phyloP scores from a whole-genome alignment of 64 coral and sea anemone species.

The Montipora foliosa region DNA sequence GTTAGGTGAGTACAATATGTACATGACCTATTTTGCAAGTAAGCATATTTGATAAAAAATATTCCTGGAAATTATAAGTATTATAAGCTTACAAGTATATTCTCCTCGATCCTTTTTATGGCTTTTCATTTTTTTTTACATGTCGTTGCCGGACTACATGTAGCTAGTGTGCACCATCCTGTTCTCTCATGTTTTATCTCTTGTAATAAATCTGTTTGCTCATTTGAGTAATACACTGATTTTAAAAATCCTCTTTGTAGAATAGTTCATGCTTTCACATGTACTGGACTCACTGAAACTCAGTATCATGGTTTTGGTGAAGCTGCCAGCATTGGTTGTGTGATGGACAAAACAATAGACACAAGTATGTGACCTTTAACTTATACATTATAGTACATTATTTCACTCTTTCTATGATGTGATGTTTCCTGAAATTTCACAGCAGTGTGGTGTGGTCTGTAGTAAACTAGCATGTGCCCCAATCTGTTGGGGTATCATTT shows the following conservation, averaged over 20 bases:
- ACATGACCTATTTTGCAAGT: too few relatives aligned
- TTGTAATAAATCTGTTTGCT: constrained; percentile 8
- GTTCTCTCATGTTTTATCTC: not conserved
- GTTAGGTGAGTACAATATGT: too few relatives aligned
- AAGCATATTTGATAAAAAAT: too few relatives aligned
- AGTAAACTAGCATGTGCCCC: not conserved
- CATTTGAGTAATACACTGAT: not conserved
- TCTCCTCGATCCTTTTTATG: too few relatives aligned
- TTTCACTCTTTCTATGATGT: not conserved
- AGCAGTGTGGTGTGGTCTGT: not conserved
- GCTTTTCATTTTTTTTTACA: not conserved
- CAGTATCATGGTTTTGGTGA: not conserved
- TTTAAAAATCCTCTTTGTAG: not conserved
- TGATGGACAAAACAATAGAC: constrained; percentile 20
- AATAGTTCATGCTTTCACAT: constrained; percentile 24
- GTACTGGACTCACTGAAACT: not conserved
- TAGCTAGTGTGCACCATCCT: too few relatives aligned
- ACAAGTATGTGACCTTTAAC: constrained; percentile 16
- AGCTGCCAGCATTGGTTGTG: not conserved
- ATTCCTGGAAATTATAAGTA: too few relatives aligned
- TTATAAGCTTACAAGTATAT: too few relatives aligned
- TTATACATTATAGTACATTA: not conserved
- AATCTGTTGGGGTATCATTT: not conserved
- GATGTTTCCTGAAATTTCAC: not conserved
- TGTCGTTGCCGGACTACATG: too few relatives aligned